phyloP scores from a whole-genome alignment of 2,113 vertebrate species.

The Seriola rivoliana region DNA sequence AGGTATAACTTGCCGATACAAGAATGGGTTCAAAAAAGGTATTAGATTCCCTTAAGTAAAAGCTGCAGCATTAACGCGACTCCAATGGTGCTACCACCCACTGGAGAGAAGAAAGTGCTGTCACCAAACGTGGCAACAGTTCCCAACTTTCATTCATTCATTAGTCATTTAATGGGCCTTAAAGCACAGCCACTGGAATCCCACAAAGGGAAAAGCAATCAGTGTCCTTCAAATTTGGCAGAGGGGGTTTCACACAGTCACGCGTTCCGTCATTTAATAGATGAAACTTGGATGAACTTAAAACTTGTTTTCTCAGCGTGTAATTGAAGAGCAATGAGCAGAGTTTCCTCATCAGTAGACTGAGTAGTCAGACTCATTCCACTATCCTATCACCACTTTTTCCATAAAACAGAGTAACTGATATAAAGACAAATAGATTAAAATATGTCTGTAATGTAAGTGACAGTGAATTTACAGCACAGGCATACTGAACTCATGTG shows the following conservation, averaged over 20 bases:
- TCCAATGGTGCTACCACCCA: constrained; percentile 33
- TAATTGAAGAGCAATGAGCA: constrained; percentile 8
- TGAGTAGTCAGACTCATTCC: neutral
- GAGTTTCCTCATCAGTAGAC: neutral
- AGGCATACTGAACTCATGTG: no score
- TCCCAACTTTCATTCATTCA: constrained; percentile 56
- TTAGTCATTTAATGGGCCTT: constrained; percentile 43
- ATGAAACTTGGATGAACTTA: constrained; percentile 39
- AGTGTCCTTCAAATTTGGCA: constrained; percentile 36
- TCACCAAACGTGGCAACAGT: constrained; percentile 37
- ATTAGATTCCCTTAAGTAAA: constrained; percentile 19
- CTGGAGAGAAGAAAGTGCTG: constrained; percentile 31
- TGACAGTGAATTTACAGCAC: no score
- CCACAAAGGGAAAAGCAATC: constrained; percentile 53
- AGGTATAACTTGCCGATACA: constrained; percentile 20
- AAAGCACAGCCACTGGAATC: constrained; percentile 35
- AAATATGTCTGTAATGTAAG: neutral
- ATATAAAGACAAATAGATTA: neutral
- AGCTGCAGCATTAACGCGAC: constrained; percentile 30
- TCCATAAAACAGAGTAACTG: neutral
- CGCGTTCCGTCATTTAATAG: constrained; percentile 11
- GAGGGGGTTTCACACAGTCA: constrained; percentile 18
- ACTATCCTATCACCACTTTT: neutral
- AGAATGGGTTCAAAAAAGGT: constrained; percentile 1
- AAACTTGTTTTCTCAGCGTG: constrained; percentile 7